These are phyloP conservation scores for Salpingus planirostris DNA, from an alignment of 2,888 invertebrate species.

Conservation along the genomic window DNA sequence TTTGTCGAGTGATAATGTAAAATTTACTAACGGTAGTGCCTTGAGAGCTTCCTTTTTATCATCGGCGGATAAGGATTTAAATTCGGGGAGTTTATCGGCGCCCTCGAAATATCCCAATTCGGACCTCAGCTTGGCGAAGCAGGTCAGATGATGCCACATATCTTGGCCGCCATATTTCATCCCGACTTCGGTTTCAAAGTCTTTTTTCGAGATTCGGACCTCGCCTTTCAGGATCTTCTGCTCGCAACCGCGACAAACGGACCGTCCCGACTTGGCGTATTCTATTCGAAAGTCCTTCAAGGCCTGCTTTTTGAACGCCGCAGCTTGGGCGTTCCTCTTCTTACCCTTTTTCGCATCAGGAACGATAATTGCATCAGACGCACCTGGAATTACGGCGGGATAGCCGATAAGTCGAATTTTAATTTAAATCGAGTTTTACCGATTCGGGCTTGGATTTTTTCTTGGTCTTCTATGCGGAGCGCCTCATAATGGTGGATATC, in stretches of 20 bases:
- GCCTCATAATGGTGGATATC: slow-evolving; percentile 76
- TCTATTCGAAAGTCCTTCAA: slow-evolving; percentile 67
- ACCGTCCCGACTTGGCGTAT: slow-evolving; percentile 77
- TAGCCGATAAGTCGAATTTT: too few relatives aligned
- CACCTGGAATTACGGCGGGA: too few relatives aligned
- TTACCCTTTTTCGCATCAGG: slow-evolving; percentile 46
- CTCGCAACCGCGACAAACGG: slow-evolving; percentile 76
- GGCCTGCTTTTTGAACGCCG: slow-evolving; percentile 34
- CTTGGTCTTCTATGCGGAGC: slow-evolving; percentile 76
- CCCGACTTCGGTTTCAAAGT: slow-evolving; percentile 73
- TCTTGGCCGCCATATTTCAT: slow-evolving; percentile 75
- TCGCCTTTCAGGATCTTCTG: slow-evolving; percentile 68
- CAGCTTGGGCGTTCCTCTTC: slow-evolving; percentile 32
- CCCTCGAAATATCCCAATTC: slow-evolving; percentile 65
- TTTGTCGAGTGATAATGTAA: too few relatives aligned
- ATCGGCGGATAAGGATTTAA: slow-evolving; percentile 56
- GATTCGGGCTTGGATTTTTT: slow-evolving; percentile 53
- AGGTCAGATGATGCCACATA: slow-evolving; percentile 86
- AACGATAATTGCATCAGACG: slow-evolving; percentile 42
- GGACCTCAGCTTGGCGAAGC: slow-evolving; percentile 69
- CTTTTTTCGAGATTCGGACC: slow-evolving; percentile 74
- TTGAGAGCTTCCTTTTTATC: too few relatives aligned
- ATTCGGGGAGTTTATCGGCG: slow-evolving; percentile 72
- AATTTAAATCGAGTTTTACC: too few relatives aligned
- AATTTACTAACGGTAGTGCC: slow-evolving; percentile 59